Conservation (phyloP, 2,113 vertebrate genomes). For the Calidris pugnax region DNA sequence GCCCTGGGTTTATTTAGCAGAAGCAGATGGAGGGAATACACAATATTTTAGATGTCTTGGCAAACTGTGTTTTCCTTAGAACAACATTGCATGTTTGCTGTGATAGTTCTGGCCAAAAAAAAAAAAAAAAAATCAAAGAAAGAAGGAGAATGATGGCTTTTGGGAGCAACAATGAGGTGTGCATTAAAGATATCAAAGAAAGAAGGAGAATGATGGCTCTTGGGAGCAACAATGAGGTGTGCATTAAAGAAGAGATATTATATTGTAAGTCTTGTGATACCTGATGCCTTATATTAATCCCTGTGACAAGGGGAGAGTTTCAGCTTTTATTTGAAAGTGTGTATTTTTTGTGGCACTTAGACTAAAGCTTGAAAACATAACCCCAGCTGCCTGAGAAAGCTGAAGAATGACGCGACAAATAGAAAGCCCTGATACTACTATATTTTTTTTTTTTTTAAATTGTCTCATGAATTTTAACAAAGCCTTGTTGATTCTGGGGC, state of each 20-base stretch:
- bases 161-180: neutral
- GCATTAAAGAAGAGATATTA: neutral
- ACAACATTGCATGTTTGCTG: constrained; percentile 49
- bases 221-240: neutral
- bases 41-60: constrained; percentile 67
- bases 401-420: neutral
- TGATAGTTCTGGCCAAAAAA: constrained; percentile 25
- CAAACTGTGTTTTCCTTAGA: constrained; percentile 62
- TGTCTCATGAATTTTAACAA: neutral
- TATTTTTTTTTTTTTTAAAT: neutral
- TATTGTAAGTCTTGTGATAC: neutral
- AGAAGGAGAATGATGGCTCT: neutral
- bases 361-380: neutral
- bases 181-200: neutral
- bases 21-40: constrained; percentile 69
- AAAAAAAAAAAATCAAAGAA: neutral
- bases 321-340: neutral
- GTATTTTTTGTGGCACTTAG: neutral
- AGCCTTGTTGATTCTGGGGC: neutral
- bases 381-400: neutral
- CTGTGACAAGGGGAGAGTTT: neutral
- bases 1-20: constrained; percentile 63
- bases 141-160: neutral
- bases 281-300: neutral
- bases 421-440: neutral